A percentile compares a stretch with the other conserved stretches of the same genome.
These are phyloP conservation scores for Hirtodrosophila duncani DNA, from an alignment of 2,888 invertebrate species.

Conservation along the genomic window DNA sequence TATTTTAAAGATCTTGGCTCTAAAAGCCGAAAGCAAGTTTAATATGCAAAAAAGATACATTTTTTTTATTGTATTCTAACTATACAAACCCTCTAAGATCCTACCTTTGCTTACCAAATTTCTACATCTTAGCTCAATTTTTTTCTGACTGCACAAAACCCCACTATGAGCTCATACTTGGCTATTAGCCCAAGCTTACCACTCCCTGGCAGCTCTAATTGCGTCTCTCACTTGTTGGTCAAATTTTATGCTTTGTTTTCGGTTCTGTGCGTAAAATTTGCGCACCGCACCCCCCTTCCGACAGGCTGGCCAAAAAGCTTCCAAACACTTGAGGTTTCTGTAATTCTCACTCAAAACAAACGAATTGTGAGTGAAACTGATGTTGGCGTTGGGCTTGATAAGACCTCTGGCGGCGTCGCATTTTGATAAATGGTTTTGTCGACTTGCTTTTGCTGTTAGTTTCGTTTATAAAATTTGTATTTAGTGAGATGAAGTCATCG, in stretches of 20 bases:
- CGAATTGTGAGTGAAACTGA: constrained; percentile 10
- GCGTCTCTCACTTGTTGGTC: constrained; percentile 50
- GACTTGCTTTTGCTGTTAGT: constrained; percentile 44
- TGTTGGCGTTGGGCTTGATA: constrained; percentile 38
- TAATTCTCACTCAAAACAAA: constrained; percentile 56
- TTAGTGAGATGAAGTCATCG: constrained; percentile 67
- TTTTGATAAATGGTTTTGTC: constrained; percentile 57
- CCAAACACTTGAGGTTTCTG: not conserved
- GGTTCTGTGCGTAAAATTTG: constrained; percentile 16
- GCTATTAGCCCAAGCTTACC: not conserved
- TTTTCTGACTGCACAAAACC: too few species aligned
- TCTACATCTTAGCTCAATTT: too few species aligned
- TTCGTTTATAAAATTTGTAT: constrained; percentile 34
- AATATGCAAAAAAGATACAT: too few species aligned
- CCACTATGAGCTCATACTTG: constrained; percentile 41
- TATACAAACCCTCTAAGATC: too few species aligned
- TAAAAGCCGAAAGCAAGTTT: too few species aligned
- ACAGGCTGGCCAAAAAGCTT: constrained; percentile 5
- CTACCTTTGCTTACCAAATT: too few species aligned
- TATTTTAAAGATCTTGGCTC: too few species aligned
- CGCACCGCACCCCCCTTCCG: not conserved
- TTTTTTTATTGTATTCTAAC: too few species aligned
- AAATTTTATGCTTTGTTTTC: constrained; percentile 61
- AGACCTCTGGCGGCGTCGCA: constrained; percentile 37
- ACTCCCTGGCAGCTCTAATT: not conserved